Conservation (phyloP, 2,113 vertebrate species). For the Psettodes erumei region DNA sequence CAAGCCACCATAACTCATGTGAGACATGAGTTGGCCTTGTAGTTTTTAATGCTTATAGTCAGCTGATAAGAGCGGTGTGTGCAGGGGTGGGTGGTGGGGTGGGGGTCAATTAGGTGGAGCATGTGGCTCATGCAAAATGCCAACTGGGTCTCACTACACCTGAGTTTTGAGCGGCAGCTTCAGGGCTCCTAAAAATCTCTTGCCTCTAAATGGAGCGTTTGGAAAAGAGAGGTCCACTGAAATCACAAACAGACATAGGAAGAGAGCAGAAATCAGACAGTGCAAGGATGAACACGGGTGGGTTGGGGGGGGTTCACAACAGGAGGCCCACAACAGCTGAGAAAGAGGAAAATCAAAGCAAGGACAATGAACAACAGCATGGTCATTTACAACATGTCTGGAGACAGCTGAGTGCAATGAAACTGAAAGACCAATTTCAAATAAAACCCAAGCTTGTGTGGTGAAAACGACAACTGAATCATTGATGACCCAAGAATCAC, state of each 20-base stretch:
- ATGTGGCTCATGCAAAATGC: conserved; percentile 89
- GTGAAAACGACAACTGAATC: not conserved
- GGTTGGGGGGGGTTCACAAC: conserved; percentile 42
- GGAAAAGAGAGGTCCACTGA: conserved; percentile 93
- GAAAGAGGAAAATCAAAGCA: conserved; percentile 55
- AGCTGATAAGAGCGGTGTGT: conserved; percentile 36
- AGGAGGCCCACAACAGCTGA: conserved; percentile 42
- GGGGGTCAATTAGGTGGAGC: conserved; percentile 41
- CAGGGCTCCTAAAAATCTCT: conserved; percentile 88
- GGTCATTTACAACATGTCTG: conserved; percentile 38
- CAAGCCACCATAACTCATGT: conserved; percentile 82
- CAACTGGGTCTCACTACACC: conserved; percentile 88
- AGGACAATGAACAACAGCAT: conserved; percentile 57
- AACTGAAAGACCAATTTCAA: not conserved
- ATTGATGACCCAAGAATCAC: not conserved
- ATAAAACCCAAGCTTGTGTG: not conserved
- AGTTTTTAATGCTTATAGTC: conserved; percentile 27
- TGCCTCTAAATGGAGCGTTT: conserved; percentile 91
- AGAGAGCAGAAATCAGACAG: conserved; percentile 61
- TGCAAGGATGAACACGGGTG: conserved; percentile 34
- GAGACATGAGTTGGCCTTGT: conserved; percentile 78
- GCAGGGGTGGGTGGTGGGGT: conserved; percentile 45
- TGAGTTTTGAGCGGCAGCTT: conserved; percentile 89
- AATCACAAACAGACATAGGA: conserved; percentile 93
- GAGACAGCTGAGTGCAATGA: conserved; percentile 9